Percentiles rank a stretch among this genome's conserved stretches.
Conservation (phyloP, 2,888 invertebrate genomes). For the Ferrisia virgata region DNA sequence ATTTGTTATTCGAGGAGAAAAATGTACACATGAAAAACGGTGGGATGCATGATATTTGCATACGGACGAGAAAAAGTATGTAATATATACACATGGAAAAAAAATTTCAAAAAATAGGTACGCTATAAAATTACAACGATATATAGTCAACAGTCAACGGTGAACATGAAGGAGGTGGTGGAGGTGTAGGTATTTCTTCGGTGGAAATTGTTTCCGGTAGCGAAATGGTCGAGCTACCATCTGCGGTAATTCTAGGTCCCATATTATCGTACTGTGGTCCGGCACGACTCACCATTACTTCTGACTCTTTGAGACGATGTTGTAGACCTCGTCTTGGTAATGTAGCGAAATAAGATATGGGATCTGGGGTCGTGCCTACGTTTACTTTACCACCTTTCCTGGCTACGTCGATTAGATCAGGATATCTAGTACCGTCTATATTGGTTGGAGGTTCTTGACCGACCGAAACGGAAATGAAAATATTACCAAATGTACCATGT, state of each 20-base stretch:
- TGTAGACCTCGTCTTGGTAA: conserved; percentile 54
- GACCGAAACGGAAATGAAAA: conserved; percentile 78
- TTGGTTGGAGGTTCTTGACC: conserved; percentile 66
- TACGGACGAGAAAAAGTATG: neutral
- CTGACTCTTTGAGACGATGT: conserved; percentile 54
- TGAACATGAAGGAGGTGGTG: conserved; percentile 59
- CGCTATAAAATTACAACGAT: conserved; percentile 33
- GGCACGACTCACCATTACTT: conserved; percentile 49
- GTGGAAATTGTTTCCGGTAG: conserved; percentile 62
- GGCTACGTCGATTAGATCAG: conserved; percentile 48
- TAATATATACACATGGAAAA: conserved; percentile 18
- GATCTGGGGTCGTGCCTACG: conserved; percentile 49
- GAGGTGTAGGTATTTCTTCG: conserved; percentile 55
- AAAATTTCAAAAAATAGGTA: neutral
- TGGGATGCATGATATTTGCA: neutral
- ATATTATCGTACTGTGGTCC: conserved; percentile 79
- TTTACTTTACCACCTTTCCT: conserved; percentile 47
- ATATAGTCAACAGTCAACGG: conserved; percentile 43
- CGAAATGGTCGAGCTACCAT: conserved; percentile 82
- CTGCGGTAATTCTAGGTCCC: conserved; percentile 83
- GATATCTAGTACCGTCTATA: conserved; percentile 48
- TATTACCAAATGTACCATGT: conserved; percentile 63
- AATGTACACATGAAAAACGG: neutral
- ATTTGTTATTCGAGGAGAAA: neutral
- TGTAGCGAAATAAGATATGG: conserved; percentile 54